Evolutionary conservation across 2,888 invertebrate genomes (phyloP), one percentile per base, ranked within the genome.

Genomic region (Autographa pulchrina): DNA sequence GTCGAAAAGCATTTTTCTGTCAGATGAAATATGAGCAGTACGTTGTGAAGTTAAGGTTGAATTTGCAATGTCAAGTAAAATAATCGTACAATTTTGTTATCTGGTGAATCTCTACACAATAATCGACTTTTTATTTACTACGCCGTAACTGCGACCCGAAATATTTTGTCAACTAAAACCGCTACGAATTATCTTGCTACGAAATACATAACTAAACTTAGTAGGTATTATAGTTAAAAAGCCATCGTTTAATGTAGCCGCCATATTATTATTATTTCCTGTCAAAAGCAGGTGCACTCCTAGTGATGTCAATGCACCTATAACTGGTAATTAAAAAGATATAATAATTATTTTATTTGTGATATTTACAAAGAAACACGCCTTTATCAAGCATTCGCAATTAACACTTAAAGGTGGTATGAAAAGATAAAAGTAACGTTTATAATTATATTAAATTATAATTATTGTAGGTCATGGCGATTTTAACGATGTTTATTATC

Each of bases 361-460:
- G 62, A 74, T 70, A 72, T 80, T 74, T 77, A 61, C 70, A 67
- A 77, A 70, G 64, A 65, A 41, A 63, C 43, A 64, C 20, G 25
- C 65, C 58, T 18, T 65, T 72, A 78, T 62, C 60, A 65, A 64
- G 67, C 68, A 65, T 70, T 64, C 32, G 31, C 68, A 81, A 80
- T 80, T 80, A 75, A 72, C 75, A 78, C 75, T 68, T 75, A 75
- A 78, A 80, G 72, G 80, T 80, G 78, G 54, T 38, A 56, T 25
- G 54, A 13, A 18, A 18, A 71, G 67, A 66, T 71, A 54, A 14
- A 77, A 70, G 74, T 72, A 75, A 64, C 60, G 14, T 58, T 69
- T 68, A 43, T 67, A 72, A 80, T 78, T 78, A 74, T 18, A 75
- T 67, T 32, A 54, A 70, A 68, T 59, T 65, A 52, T 65, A 70